Percentiles rank a stretch among this genome's conserved stretches.
phyloP scores from a whole-genome alignment of 2,888 invertebrate species.

The Tanypteryx hageni region DNA sequence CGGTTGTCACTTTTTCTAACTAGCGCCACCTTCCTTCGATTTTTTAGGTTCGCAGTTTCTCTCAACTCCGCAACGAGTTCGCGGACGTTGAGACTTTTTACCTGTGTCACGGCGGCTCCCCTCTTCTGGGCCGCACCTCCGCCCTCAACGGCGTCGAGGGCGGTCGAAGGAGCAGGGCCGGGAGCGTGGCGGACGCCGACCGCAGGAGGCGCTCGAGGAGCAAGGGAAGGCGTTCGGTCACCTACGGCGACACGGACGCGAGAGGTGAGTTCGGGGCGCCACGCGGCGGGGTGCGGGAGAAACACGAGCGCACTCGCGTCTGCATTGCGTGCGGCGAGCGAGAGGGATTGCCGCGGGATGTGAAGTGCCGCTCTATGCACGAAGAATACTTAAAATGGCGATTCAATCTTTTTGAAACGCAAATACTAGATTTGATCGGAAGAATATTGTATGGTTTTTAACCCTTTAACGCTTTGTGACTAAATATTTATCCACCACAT shows the following conservation, averaged over 20 bases:
- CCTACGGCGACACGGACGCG: constrained; percentile 29
- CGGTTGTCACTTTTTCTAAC: neutral
- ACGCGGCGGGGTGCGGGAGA: too few relatives aligned
- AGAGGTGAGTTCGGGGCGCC: constrained; percentile 16
- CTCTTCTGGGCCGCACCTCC: constrained; percentile 38
- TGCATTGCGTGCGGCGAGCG: too few relatives aligned
- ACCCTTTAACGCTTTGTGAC: too few relatives aligned
- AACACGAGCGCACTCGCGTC: too few relatives aligned
- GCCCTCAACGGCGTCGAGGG: neutral
- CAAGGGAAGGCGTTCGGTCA: constrained; percentile 42
- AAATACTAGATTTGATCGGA: too few relatives aligned
- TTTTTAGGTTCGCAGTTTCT: constrained; percentile 92
- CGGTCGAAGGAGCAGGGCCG: constrained; percentile 14
- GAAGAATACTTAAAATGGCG: too few relatives aligned
- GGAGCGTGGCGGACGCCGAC: constrained; percentile 71
- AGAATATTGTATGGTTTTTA: too few relatives aligned
- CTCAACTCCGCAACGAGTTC: constrained; percentile 94
- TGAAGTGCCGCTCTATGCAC: too few relatives aligned
- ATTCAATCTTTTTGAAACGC: too few relatives aligned
- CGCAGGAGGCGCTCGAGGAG: constrained; percentile 74
- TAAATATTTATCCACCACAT: too few relatives aligned
- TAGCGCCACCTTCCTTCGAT: neutral
- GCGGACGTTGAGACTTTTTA: constrained; percentile 95
- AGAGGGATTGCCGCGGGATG: too few relatives aligned
- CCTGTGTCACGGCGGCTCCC: constrained; percentile 76